Conservation (phyloP, 2,888 invertebrate genomes). For the Drosophila tanythrix region DNA sequence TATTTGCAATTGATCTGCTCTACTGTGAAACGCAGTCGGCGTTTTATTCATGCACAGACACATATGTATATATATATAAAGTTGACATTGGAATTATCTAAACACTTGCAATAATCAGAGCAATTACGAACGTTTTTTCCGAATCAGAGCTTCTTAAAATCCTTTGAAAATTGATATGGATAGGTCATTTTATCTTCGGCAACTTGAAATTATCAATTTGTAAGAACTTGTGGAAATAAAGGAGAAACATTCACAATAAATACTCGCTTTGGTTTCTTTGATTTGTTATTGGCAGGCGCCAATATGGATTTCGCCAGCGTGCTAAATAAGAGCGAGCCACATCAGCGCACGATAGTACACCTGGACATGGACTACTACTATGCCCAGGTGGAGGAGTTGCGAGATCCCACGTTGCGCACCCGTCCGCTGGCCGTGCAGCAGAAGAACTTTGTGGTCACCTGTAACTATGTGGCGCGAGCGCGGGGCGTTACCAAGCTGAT, state of each 20-base stretch:
- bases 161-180: not conserved
- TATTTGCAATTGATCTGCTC: constrained; percentile 23
- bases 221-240: not conserved
- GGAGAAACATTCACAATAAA: not conserved
- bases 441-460: constrained; percentile 93
- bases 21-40: constrained; percentile 1
- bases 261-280: constrained; percentile 1
- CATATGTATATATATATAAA: not conserved
- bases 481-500: constrained; percentile 92
- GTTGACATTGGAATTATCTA: not conserved
- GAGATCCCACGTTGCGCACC: constrained; percentile 88
- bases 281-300: constrained; percentile 32
- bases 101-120: not conserved
- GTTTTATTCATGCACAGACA: not conserved
- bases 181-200: not conserved
- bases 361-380: constrained; percentile 94
- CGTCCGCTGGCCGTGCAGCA: constrained; percentile 93
- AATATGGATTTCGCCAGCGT: constrained; percentile 82
- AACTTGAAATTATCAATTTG: not conserved
- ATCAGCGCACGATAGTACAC: constrained; percentile 90
- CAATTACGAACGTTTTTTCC: not conserved
- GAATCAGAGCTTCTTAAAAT: not conserved
- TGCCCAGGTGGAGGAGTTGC: constrained; percentile 93
- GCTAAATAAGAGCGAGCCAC: constrained; percentile 84
- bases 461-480: constrained; percentile 92